Evolutionary conservation across 1,140 invertebrate genomes (phyloP).

Genomic region (Drosophila nasuta): DNA sequence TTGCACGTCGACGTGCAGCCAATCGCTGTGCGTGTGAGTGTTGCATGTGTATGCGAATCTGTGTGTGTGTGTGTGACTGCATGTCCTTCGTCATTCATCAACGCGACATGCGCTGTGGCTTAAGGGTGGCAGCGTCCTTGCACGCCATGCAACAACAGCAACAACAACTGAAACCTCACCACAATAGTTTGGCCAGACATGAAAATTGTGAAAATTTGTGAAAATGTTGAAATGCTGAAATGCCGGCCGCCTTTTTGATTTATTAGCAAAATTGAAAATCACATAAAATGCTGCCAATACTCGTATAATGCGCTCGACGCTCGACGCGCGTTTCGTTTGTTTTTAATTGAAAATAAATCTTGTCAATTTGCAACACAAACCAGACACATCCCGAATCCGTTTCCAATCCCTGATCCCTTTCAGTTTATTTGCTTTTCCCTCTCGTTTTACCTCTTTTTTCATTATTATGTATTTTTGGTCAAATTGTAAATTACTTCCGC

Average conservation of each 20-base stretch:
- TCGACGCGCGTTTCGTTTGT: constrained; percentile 45
- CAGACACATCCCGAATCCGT: constrained; percentile 66
- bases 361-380: constrained; percentile 73
- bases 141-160: constrained; percentile 22
- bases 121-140: constrained; percentile 65
- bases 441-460: background rate
- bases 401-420: background rate
- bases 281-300: constrained; percentile 79
- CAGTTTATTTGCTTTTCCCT: constrained; percentile 56
- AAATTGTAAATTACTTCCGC: constrained; percentile 83
- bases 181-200: constrained; percentile 40
- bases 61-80: constrained; percentile 57
- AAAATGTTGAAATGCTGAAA: constrained; percentile 60
- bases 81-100: constrained; percentile 81
- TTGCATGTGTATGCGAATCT: constrained; percentile 57
- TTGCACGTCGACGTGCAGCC: constrained; percentile 79
- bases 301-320: constrained; percentile 62
- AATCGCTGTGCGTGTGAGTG: constrained; percentile 70
- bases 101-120: constrained; percentile 68
- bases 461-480: constrained; percentile 37
- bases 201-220: constrained; percentile 48
- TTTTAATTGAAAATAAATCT: constrained; percentile 83
- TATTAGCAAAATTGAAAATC: constrained; percentile 68
- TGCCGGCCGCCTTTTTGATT: constrained; percentile 72
- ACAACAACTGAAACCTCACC: background rate